Evolutionary conservation across 2,888 invertebrate genomes (phyloP).

Genomic region (Liopterus haemorrhoidalis): DNA sequence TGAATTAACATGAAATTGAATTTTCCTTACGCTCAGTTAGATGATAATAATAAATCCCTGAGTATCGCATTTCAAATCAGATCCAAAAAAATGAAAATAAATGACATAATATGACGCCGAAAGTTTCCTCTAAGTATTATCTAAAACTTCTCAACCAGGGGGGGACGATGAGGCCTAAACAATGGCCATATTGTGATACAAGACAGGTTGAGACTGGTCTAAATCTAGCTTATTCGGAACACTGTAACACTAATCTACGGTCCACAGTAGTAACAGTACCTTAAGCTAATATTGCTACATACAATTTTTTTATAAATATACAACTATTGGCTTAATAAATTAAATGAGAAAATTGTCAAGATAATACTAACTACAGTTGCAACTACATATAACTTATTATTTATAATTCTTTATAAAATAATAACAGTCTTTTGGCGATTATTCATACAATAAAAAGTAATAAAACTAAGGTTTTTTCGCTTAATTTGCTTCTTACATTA

Average conservation of each 20-base stretch:
- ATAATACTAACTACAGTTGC: background rate
- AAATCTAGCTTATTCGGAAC: no score
- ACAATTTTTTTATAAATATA: no score
- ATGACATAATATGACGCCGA: no score
- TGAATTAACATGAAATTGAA: no score
- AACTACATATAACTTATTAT: constrained; percentile 16
- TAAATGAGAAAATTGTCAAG: background rate
- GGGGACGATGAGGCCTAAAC: no score
- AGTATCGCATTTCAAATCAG: constrained; percentile 14
- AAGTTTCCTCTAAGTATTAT: no score
- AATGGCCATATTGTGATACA: no score
- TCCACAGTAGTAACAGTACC: no score
- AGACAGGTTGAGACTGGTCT: no score
- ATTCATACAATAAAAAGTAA: constrained; percentile 27
- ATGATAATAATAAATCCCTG: constrained; percentile 11
- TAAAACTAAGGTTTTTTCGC: constrained; percentile 9
- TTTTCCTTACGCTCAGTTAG: constrained; percentile 13
- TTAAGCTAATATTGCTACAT: no score
- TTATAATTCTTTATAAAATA: constrained; percentile 23
- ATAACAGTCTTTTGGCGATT: constrained; percentile 45
- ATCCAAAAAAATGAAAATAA: constrained; percentile 7
- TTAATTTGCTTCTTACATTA: constrained; percentile 2
- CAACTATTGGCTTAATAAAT: background rate
- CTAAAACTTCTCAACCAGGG: no score
- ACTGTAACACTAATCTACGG: no score